phyloP scores from a whole-genome alignment of 2,888 invertebrate species.

The Mythimna pallens region DNA sequence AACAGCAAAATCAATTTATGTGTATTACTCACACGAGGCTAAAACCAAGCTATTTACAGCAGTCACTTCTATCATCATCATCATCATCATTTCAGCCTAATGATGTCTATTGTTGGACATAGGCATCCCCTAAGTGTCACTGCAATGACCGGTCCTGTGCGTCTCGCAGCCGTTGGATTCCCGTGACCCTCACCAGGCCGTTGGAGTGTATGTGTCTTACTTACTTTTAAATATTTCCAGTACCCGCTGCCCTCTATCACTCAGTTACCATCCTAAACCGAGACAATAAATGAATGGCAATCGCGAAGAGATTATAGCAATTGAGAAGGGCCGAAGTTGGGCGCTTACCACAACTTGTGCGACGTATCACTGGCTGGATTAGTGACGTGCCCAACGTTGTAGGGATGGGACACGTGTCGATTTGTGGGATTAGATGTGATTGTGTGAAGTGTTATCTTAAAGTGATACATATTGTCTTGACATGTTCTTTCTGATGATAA shows the following conservation, averaged over 20 bases:
- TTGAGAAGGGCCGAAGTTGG: slow-evolving; percentile 80
- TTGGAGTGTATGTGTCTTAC: too few relatives aligned
- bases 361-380: slow-evolving; percentile 45
- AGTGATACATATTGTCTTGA: not conserved
- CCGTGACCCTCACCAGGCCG: too few relatives aligned
- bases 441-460: not conserved
- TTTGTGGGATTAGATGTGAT: slow-evolving; percentile 16
- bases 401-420: slow-evolving; percentile 22
- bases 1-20: not conserved
- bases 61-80: not conserved
- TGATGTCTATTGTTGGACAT: too few relatives aligned
- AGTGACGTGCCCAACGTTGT: slow-evolving; percentile 35
- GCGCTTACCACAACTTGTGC: slow-evolving; percentile 70
- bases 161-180: too few relatives aligned
- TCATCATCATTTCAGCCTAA: too few relatives aligned
- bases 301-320: slow-evolving; percentile 85
- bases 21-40: not conserved
- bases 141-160: too few relatives aligned
- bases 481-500: not conserved
- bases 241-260: slow-evolving; percentile 35
- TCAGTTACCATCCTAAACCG: slow-evolving; percentile 11
- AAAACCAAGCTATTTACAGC: not conserved
- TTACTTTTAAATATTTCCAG: not conserved
- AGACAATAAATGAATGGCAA: slow-evolving; percentile 87
- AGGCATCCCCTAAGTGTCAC: too few relatives aligned